Percentiles rank a stretch among this genome's conserved stretches.
Evolutionary conservation across 2,888 invertebrate genomes (phyloP).

Genomic region (Uropetala carovei): DNA sequence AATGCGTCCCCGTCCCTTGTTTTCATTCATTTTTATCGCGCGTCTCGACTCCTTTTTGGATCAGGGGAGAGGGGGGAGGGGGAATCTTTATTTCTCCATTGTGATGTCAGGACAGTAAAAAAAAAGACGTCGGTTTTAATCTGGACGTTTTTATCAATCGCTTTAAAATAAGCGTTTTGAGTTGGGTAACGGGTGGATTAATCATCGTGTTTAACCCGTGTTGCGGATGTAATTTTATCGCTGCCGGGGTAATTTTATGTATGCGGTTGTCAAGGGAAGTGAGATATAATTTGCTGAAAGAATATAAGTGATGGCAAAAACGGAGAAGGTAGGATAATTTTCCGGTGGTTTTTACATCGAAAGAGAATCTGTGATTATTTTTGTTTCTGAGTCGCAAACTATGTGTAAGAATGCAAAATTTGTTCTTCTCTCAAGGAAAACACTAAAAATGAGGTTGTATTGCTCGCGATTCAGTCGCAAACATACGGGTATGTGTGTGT

Average conservation of each 20-base stretch:
- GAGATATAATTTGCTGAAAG: constrained; percentile 24
- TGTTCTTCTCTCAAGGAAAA: too few species aligned
- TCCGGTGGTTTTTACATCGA: background rate
- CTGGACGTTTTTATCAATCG: background rate
- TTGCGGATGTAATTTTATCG: background rate
- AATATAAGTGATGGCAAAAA: background rate
- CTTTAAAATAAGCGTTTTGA: background rate
- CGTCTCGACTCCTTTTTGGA: background rate
- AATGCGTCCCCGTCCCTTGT: background rate
- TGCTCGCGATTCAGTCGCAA: too few species aligned
- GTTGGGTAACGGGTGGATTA: background rate
- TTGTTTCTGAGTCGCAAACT: too few species aligned
- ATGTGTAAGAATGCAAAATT: too few species aligned
- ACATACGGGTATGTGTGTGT: too few species aligned
- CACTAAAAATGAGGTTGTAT: too few species aligned
- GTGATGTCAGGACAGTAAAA: background rate
- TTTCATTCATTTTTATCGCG: constrained; percentile 13
- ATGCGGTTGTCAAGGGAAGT: background rate
- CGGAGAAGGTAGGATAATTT: background rate
- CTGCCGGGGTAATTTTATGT: background rate
- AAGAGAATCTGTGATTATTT: background rate
- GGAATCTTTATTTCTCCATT: background rate
- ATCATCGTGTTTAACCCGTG: background rate
- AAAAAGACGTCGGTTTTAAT: background rate
- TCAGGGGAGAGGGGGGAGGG: background rate